Evolutionary conservation across 2,797 vertebrate genomes (phyloP).

Genomic region (Hippocampus kuda): DNA sequence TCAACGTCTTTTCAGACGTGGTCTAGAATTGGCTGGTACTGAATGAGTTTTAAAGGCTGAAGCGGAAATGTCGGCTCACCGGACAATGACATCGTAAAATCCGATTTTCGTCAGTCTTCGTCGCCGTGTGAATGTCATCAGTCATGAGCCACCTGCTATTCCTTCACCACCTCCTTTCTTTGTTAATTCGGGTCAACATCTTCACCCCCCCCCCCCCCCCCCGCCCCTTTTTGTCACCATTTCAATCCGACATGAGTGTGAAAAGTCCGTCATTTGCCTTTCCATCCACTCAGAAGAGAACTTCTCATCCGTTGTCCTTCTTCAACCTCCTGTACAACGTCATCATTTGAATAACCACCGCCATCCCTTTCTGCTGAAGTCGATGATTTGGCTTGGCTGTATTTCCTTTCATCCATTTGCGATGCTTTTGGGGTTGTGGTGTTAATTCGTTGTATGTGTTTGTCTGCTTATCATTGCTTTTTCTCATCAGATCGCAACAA

Average conservation of each 20-base stretch:
- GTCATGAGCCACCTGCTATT: not conserved
- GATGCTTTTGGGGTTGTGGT: not conserved
- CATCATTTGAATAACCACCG: not conserved
- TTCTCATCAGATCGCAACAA: constrained; percentile 73
- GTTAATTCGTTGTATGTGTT: constrained; percentile 33
- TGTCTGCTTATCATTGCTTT: constrained; percentile 56
- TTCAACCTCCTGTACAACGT: not conserved
- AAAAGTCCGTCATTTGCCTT: not conserved
- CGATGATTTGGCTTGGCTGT: not conserved
- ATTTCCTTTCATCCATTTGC: not conserved
- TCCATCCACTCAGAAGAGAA: not conserved
- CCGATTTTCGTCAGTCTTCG: not conserved
- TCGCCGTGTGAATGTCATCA: not conserved
- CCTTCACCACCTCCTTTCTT: not conserved
- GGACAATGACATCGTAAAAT: not conserved
- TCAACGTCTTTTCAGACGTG: no score
- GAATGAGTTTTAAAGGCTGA: not conserved
- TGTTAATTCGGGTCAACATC: not conserved
- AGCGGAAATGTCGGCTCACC: not conserved
- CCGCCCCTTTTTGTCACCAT: not conserved
- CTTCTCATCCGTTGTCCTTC: not conserved
- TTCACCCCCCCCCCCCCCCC: no score
- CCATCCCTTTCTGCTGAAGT: not conserved
- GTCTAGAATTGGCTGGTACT: no score
- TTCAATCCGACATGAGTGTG: not conserved